Base-by-base conservation (phyloP, 2,888 invertebrate species). In the Lycocerus yunnanus region DNA sequence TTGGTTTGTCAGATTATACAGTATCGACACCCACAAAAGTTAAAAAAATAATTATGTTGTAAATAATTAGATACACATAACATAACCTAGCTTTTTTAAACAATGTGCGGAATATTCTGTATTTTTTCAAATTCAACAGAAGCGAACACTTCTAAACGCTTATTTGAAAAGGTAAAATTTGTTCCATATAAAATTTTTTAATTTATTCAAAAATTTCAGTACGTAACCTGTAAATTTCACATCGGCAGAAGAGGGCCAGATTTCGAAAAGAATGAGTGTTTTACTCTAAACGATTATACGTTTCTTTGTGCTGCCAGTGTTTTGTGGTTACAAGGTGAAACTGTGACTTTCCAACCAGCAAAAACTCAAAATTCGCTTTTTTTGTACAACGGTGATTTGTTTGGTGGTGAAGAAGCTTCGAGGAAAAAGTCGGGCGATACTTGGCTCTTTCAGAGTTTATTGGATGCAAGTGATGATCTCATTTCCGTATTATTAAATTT, bases 331-430 rank as follows among this genome's bases (percentile, higher is more conserved):
- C 95, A 97, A 88, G 97, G 97, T 3, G 75, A 79, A 1, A 72
- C 85, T 15, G 83, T 92, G 2, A 89, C 90, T 2, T 80, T 82
- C 24, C 98, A 98, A 85, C 98, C 98, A 0, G 69, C 90, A 20
- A 89, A 91, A 84, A 86, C 87, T 10, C 84, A 89, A 58, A 88
- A 89, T 18, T 92, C 94, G 77, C 84, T 93, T 70, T 88, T 98
- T 71, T 85, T 97, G 16, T 97, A 94, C 89, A 98, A 98, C 89
- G 98, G 97, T 21, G 97, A 98, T 87, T 90, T 96, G 79, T 97
- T 94, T 87, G 91, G 88, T 77, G 89, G 77, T 58, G 81, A 16
- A 58, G 77, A 89, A 80, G 84, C 88, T 24, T 81, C 85, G 61
- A 86, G 88, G 84, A 78, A 84, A 15, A 78, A 68, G 58, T 75